These are phyloP conservation scores for Numida meleagris DNA, from an alignment of 2,113 vertebrate species.

Conservation along the genomic window DNA sequence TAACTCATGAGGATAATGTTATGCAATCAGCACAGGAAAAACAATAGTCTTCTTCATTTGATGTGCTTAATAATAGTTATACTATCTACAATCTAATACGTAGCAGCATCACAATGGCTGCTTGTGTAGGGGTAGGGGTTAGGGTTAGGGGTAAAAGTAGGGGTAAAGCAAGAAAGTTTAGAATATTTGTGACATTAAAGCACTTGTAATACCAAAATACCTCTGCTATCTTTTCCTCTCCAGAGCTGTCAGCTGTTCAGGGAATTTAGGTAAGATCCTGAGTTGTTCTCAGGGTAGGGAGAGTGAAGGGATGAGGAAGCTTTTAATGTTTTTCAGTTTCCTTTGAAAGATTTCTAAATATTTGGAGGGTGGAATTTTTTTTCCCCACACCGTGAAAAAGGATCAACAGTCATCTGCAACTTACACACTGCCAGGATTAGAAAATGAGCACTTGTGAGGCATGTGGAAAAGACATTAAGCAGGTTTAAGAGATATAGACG, in stretches of 20 bases:
- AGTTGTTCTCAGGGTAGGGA: not conserved
- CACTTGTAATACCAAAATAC: not conserved
- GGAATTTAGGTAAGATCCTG: not conserved
- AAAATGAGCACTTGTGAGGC: not conserved
- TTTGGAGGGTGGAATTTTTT: not conserved
- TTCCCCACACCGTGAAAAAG: not conserved
- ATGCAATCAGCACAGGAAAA: too few relatives aligned
- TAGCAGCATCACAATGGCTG: not conserved
- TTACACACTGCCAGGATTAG: not conserved
- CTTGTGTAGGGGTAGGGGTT: too few relatives aligned
- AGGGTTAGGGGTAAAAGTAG: too few relatives aligned
- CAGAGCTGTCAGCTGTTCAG: not conserved
- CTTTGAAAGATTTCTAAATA: not conserved
- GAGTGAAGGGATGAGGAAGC: not conserved
- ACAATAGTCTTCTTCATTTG: too few relatives aligned
- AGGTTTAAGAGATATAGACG: not conserved
- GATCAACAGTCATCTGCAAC: conserved; percentile 8
- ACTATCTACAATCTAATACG: not conserved
- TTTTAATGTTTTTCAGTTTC: not conserved
- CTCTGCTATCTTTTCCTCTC: not conserved
- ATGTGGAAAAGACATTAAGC: not conserved
- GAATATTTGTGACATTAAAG: not conserved
- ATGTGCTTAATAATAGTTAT: not conserved
- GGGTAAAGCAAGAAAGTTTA: not conserved
- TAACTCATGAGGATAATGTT: too few relatives aligned